phyloP scores from a whole-genome alignment of 1,140 invertebrate genomes.

The Heliconius melpomene region DNA sequence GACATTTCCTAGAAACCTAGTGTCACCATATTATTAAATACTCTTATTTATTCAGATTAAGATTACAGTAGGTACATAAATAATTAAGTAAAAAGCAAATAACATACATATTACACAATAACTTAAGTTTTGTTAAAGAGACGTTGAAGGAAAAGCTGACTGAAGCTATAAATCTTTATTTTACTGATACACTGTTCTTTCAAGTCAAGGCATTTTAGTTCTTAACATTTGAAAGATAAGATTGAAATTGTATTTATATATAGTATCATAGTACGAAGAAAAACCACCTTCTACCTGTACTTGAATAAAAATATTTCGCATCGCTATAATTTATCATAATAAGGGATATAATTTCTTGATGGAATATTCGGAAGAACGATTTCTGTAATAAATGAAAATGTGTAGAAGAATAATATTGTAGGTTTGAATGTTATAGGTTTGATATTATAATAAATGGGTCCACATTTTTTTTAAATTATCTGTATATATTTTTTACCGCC shows the following conservation, averaged over 20 bases:
- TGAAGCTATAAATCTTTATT: slow-evolving; percentile 35
- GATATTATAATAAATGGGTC: no score
- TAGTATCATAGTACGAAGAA: slow-evolving; percentile 26
- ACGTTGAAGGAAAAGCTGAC: slow-evolving; percentile 34
- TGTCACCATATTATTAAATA: no score
- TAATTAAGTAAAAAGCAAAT: background rate
- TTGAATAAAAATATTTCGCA: slow-evolving; percentile 36
- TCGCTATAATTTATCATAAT: slow-evolving; percentile 38
- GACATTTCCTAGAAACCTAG: no score
- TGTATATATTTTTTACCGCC: no score
- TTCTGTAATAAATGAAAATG: slow-evolving; percentile 7
- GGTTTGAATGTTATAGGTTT: no score
- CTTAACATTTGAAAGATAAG: background rate
- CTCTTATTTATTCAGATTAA: background rate
- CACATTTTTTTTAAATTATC: no score
- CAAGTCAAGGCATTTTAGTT: background rate
- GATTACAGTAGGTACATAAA: background rate
- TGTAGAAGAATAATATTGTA: background rate
- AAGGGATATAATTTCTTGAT: slow-evolving; percentile 38
- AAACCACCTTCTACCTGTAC: slow-evolving; percentile 37
- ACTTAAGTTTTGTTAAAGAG: slow-evolving; percentile 36
- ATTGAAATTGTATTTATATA: background rate
- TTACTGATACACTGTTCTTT: slow-evolving; percentile 26
- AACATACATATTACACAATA: slow-evolving; percentile 34
- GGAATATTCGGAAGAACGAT: slow-evolving; percentile 19